Percentiles rank a stretch among this genome's conserved stretches.
These are phyloP conservation scores for Lepidocyrtinus sp. DNA, from an alignment of 2,888 invertebrate genomes.

Conservation along the genomic window DNA sequence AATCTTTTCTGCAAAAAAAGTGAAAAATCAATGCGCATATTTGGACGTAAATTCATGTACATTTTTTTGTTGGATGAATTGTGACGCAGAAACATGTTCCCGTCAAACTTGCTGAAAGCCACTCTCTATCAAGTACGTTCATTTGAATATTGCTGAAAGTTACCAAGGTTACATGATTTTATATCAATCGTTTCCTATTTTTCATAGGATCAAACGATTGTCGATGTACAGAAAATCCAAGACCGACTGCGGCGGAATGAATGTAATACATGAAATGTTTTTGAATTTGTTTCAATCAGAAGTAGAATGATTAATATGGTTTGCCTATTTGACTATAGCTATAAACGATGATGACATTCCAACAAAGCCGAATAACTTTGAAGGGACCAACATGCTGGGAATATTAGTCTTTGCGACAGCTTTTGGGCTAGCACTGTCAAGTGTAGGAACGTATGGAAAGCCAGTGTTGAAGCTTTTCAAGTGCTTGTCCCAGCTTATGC, in stretches of 20 bases:
- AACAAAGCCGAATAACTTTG: constrained; percentile 80
- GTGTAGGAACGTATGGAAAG: constrained; percentile 87
- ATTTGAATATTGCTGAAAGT: too few species aligned
- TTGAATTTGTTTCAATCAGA: too few species aligned
- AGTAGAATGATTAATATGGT: too few species aligned
- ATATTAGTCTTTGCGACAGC: constrained; percentile 88
- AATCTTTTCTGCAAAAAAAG: neutral
- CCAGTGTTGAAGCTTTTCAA: constrained; percentile 90
- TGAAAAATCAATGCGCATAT: too few species aligned
- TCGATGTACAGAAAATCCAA: too few species aligned
- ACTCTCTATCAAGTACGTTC: constrained; percentile 84
- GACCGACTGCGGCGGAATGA: too few species aligned
- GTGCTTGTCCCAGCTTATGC: constrained; percentile 91
- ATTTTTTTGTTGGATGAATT: constrained; percentile 64
- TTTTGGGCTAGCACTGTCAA: constrained; percentile 92
- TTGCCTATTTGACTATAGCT: too few species aligned
- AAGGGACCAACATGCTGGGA: constrained; percentile 87
- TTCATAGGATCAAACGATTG: too few species aligned
- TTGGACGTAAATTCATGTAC: neutral
- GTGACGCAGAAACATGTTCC: constrained; percentile 88
- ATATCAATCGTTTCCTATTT: too few species aligned
- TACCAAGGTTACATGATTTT: too few species aligned
- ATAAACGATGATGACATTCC: too few species aligned
- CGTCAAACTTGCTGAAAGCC: constrained; percentile 90
- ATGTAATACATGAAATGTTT: too few species aligned